Conservation (phyloP, 2,113 vertebrate genomes). For the Saccopteryx leptura region DNA sequence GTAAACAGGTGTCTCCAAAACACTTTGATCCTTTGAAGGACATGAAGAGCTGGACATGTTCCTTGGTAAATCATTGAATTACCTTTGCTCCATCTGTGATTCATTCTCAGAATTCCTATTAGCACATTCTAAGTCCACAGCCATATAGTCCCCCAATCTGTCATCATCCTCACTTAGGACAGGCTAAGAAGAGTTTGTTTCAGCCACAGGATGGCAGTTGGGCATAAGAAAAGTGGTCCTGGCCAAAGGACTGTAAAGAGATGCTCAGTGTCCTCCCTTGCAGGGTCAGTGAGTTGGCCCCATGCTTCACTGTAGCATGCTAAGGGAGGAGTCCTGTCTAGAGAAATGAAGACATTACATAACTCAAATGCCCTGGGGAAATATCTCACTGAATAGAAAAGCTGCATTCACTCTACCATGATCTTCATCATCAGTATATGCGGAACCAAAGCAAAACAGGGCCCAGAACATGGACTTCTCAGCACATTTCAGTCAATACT, state of each 20-base stretch:
- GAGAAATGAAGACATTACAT: not conserved
- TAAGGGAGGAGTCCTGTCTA: not conserved
- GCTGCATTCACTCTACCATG: not conserved
- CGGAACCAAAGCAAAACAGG: not conserved
- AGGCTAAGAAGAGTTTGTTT: not conserved
- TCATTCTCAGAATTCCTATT: not conserved
- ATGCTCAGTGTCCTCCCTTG: too few relatives aligned
- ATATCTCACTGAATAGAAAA: not conserved
- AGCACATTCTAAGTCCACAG: not conserved
- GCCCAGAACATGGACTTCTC: fast-evolving
- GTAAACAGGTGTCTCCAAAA: not conserved
- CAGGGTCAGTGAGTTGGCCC: fast-evolving
- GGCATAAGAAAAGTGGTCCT: not conserved
- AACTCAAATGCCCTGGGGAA: not conserved
- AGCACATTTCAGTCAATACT: not conserved
- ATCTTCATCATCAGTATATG: not conserved
- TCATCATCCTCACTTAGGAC: not conserved
- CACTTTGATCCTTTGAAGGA: not conserved
- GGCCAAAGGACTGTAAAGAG: not conserved
- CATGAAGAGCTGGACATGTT: not conserved
- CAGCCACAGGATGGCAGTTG: not conserved
- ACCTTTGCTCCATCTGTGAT: not conserved
- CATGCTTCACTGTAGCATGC: not conserved
- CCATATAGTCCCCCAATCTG: fast-evolving
- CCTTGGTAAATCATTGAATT: not conserved